phyloP scores from a whole-genome alignment of 2,797 vertebrate genomes.

The Anabacerthia variegaticeps region DNA sequence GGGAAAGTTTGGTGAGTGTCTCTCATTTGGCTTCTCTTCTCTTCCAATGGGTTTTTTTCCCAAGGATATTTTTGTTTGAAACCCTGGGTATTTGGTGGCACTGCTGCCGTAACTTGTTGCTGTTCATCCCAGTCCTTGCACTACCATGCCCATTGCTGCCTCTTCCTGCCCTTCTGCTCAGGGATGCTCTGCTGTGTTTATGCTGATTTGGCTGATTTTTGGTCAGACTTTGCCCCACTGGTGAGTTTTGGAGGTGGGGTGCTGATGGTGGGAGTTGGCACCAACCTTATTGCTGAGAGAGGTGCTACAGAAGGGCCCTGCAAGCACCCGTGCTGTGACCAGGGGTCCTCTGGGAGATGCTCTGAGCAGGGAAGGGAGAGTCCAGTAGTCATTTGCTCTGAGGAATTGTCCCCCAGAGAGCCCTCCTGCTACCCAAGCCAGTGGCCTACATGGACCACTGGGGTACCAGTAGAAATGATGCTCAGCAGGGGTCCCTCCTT shows the following conservation, averaged over 20 bases:
- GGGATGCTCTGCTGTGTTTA: background rate
- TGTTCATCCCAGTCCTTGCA: background rate
- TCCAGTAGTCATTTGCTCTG: background rate
- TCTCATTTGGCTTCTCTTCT: background rate
- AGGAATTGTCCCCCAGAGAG: background rate
- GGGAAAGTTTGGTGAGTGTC: background rate
- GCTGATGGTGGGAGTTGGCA: background rate
- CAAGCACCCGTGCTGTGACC: background rate
- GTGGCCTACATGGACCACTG: accelerated
- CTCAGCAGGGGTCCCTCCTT: background rate
- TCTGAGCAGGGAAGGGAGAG: background rate
- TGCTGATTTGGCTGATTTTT: background rate
- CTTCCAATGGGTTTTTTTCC: background rate
- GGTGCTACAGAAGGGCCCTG: background rate
- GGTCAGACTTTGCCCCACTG: background rate
- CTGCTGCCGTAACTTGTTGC: background rate
- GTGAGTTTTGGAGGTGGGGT: background rate
- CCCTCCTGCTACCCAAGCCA: background rate
- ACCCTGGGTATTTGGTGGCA: background rate
- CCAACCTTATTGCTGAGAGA: background rate
- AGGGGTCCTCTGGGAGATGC: background rate
- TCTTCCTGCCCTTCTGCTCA: background rate
- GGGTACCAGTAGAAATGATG: background rate
- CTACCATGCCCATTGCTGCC: background rate
- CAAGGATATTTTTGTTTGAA: background rate